Conservation (phyloP, 2,888 invertebrate genomes). For the Epinotia nisella region DNA sequence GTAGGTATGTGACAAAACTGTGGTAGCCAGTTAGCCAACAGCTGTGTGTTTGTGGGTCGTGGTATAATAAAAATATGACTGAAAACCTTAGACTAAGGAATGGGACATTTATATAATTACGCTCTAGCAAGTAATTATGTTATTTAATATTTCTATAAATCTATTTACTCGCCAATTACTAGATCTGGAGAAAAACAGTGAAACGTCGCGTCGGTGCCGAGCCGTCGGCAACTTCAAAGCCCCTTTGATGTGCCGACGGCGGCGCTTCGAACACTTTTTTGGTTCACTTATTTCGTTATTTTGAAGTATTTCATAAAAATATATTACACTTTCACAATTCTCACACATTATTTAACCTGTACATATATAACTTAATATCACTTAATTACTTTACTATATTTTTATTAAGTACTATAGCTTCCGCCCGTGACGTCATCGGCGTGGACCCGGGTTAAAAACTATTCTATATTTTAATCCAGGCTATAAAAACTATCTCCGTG, state of each 20-base stretch:
- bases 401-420: too few species aligned
- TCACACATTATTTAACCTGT: neutral
- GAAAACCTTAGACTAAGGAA: too few species aligned
- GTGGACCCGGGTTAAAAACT: too few species aligned
- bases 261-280: neutral
- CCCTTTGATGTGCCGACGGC: slow-evolving; percentile 25
- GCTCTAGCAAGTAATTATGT: neutral
- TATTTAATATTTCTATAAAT: neutral
- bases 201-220: neutral
- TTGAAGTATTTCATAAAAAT: neutral
- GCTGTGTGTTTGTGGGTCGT: too few species aligned
- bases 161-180: slow-evolving; percentile 16
- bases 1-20: too few species aligned
- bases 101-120: neutral
- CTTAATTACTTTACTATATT: too few species aligned
- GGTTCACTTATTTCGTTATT: slow-evolving; percentile 15
- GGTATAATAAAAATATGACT: too few species aligned
- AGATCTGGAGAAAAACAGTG: slow-evolving; percentile 1
- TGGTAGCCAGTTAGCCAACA: too few species aligned
- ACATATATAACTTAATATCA: too few species aligned
- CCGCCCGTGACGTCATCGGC: too few species aligned
- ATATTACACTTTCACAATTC: neutral
- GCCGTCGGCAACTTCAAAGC: slow-evolving; percentile 38
- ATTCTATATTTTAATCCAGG: too few species aligned
- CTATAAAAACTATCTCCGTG: too few species aligned